Conservation (phyloP, 2,888 invertebrate species). For the Strigamia transsilvanica region DNA sequence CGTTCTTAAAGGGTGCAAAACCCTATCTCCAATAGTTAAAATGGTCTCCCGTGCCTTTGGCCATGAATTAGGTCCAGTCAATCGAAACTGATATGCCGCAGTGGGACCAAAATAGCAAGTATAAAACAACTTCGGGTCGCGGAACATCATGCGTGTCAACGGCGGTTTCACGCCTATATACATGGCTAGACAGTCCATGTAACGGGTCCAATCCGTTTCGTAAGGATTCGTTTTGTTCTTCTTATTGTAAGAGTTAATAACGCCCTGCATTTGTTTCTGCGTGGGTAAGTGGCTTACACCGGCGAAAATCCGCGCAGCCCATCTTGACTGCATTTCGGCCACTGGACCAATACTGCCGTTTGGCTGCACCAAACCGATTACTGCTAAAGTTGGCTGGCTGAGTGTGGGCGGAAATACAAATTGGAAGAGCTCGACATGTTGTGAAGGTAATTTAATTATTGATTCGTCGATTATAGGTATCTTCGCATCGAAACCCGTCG, state of each 20-base stretch:
- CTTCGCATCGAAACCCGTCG: not conserved
- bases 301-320: conserved; percentile 36
- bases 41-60: conserved; percentile 1
- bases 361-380: conserved; percentile 55
- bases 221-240: not conserved
- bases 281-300: not conserved
- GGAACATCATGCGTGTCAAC: not conserved
- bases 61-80: conserved; percentile 42
- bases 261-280: conserved; percentile 7
- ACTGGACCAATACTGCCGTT: conserved; percentile 54
- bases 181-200: conserved; percentile 15
- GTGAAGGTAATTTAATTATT: conserved; percentile 2
- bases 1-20: conserved; percentile 25
- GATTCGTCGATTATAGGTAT: conserved; percentile 25
- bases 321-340: conserved; percentile 54
- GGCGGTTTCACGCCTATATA: conserved; percentile 36
- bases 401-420: conserved; percentile 54
- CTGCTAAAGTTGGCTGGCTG: conserved; percentile 53
- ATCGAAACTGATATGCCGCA: conserved; percentile 43
- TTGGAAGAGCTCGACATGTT: conserved; percentile 51
- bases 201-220: conserved; percentile 33
- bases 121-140: conserved; percentile 6
- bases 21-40: conserved; percentile 2
- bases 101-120: conserved; percentile 34
- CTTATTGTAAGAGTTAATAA: not conserved